These are phyloP conservation scores for Panurus biarmicus DNA, from an alignment of 2,113 vertebrate species.

Conservation along the genomic window DNA sequence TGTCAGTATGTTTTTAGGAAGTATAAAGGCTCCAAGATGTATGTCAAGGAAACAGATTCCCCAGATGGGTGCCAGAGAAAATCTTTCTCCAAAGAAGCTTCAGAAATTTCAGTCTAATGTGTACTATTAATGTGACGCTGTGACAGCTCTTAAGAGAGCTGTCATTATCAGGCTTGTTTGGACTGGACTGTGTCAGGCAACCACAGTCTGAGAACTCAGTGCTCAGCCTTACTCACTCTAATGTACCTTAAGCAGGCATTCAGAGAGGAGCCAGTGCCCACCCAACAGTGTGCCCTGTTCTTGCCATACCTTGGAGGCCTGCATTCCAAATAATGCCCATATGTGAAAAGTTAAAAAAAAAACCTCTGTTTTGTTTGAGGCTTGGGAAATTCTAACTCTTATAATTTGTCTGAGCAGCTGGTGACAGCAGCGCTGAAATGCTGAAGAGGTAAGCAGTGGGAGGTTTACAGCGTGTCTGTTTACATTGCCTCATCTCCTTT, in stretches of 20 bases:
- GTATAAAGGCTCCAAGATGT: neutral
- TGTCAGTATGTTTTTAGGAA: constrained; percentile 22
- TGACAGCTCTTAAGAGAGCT: neutral
- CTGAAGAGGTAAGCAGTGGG: neutral
- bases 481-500: neutral
- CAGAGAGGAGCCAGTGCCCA: neutral
- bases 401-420: neutral
- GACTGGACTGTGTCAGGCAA: neutral
- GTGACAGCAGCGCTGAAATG: neutral
- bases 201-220: neutral
- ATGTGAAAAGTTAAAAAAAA: neutral
- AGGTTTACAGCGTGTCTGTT: neutral
- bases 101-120: neutral
- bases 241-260: neutral
- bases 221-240: neutral
- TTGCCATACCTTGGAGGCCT: neutral
- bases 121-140: neutral
- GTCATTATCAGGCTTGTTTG: neutral
- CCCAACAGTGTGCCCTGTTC: neutral
- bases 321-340: neutral
- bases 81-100: neutral
- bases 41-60: neutral
- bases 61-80: neutral
- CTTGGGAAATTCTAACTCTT: neutral
- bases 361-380: neutral